phyloP scores from a whole-genome alignment of 2,888 invertebrate species.

The Dendrolimus pini region DNA sequence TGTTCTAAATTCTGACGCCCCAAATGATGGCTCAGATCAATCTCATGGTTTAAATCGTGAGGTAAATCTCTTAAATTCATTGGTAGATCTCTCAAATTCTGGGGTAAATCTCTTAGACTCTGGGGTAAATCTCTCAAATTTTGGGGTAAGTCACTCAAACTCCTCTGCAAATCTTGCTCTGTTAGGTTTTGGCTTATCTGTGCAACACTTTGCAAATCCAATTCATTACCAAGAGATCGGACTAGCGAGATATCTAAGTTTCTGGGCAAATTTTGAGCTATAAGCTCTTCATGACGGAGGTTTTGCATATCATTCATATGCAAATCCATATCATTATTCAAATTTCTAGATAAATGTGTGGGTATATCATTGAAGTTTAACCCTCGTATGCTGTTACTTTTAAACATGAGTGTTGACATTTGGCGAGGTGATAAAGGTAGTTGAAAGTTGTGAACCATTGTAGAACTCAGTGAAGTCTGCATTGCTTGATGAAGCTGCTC shows the following conservation, averaged over 20 bases:
- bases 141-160: slow-evolving; percentile 24
- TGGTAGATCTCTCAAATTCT: slow-evolving; percentile 22
- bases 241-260: slow-evolving; percentile 22
- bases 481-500: slow-evolving; percentile 65
- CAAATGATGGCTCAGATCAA: slow-evolving; percentile 45
- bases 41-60: slow-evolving; percentile 41
- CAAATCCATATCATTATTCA: slow-evolving; percentile 24
- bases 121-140: slow-evolving; percentile 11
- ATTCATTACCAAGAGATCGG: slow-evolving; percentile 18
- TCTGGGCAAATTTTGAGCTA: slow-evolving; percentile 17
- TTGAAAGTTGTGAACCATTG: slow-evolving; percentile 56
- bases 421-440: slow-evolving; percentile 58
- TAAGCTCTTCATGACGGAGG: slow-evolving; percentile 9
- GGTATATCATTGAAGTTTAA: slow-evolving; percentile 56
- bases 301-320: slow-evolving; percentile 25
- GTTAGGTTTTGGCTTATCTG: slow-evolving; percentile 41
- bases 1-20: slow-evolving; percentile 39
- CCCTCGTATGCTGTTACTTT: slow-evolving; percentile 50
- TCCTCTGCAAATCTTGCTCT: slow-evolving; percentile 37
- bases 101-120: slow-evolving; percentile 15
- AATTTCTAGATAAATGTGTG: slow-evolving; percentile 35
- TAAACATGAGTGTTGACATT: slow-evolving; percentile 62
- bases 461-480: slow-evolving; percentile 47
- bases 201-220: slow-evolving; percentile 45
- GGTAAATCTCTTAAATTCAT: slow-evolving; percentile 20